Conservation (phyloP, 2,888 invertebrate genomes). For the Erebia epiphron region DNA sequence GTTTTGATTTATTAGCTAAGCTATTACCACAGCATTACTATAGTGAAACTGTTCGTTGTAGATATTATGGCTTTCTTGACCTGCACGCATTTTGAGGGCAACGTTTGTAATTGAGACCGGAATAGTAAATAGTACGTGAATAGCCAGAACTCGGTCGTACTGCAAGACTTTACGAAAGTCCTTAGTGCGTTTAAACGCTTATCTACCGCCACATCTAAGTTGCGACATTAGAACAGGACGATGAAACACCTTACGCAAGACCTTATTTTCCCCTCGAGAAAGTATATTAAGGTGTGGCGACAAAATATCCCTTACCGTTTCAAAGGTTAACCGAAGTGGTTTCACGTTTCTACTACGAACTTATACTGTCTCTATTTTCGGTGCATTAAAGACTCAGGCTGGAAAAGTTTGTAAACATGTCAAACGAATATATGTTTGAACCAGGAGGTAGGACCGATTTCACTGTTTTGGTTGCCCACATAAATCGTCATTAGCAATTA, state of each 20-base stretch:
- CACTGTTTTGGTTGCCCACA: constrained; percentile 33
- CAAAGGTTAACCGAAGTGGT: constrained; percentile 29
- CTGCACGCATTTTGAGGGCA: constrained; percentile 25
- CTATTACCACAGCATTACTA: constrained; percentile 15
- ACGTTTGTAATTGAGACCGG: constrained; percentile 47
- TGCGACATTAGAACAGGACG: constrained; percentile 40
- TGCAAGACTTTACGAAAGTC: constrained; percentile 46
- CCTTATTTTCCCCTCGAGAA: constrained; percentile 24
- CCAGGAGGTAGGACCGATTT: constrained; percentile 31
- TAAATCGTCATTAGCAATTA: constrained; percentile 21
- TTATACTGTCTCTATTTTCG: constrained; percentile 44
- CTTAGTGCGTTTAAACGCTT: constrained; percentile 37
- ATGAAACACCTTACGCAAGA: constrained; percentile 36
- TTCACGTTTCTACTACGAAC: constrained; percentile 33
- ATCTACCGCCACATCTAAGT: constrained; percentile 39
- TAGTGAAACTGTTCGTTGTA: background rate
- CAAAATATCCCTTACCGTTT: constrained; percentile 16
- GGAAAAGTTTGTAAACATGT: constrained; percentile 49
- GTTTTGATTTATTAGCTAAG: constrained; percentile 21
- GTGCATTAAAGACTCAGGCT: constrained; percentile 43
- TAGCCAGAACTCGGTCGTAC: constrained; percentile 47
- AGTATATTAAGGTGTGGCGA: constrained; percentile 32
- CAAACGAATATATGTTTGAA: constrained; percentile 23
- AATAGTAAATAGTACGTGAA: constrained; percentile 54
- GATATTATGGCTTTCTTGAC: constrained; percentile 27